Evolutionary conservation across 2,113 vertebrate species (phyloP), one percentile per base, ranked within the genome.

Genomic region (Spermophilus dauricus): DNA sequence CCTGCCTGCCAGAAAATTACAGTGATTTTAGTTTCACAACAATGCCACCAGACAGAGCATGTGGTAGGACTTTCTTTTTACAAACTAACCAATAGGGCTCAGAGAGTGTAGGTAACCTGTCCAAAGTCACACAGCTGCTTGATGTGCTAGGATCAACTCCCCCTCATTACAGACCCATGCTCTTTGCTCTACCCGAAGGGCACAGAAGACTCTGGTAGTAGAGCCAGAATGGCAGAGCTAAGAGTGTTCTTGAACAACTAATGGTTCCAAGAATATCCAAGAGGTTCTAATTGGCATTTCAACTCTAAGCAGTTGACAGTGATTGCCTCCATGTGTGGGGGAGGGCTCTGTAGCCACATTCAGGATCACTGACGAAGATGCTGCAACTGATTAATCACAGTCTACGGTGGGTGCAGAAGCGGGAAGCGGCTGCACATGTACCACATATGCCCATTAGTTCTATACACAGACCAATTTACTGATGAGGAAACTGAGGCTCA

Each of bases 401-500:
- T 58, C 73, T 65, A 20, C 18, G 2, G 34, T 39, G 34, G 51
- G 84, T 87, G 5, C 16, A 32, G 67, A 77, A 32, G 63, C 53
- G 84, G 78, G 78, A 72, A 77, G 67, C 5, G 7, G 45, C 73
- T 61, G 37, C 73, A 77, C 45, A 9, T 14, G 20, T 67, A 34
- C 45, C 61, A 32, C 53, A 73, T 37, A 65, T 67, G 65, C 70
- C 70, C 70, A 32, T 4, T 5, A 8, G 91, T 42, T 88, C 72
- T 72, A 4, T 30, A 7, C 26, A 2, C 14, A 48, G 24, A 77
- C 53, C 45, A 53, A 53, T 87, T 88, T 39, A 61, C 22, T 82
- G 85, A 67, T 4, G 22, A 81, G 58, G 81, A 96, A 95, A 85
- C 81, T 88, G 75, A 95, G 83, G 65, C 24, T 83, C 45, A 78